Base-by-base conservation (phyloP, 2,888 invertebrate genomes). In the Listrodromus nycthemerus region DNA sequence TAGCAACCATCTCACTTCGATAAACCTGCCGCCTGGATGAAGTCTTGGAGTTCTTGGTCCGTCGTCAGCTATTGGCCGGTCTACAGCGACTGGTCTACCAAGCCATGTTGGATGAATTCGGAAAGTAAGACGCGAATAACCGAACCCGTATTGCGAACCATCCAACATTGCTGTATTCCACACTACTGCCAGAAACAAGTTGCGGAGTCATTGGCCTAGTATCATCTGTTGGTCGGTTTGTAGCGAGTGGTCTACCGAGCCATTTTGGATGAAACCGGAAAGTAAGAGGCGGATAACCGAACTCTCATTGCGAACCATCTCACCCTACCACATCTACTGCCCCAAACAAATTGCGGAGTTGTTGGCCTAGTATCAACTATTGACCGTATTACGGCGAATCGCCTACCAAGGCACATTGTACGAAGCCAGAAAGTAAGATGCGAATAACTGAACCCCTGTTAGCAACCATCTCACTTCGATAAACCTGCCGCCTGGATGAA, bases 271-370 rank as follows among this genome's bases (percentile, higher is more conserved):
- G 8, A 55, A 55, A 13, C 21, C 21, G 13, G 55, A 55, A 8
- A 55, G 24, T 21, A 55, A 24, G 10, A 55, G 24, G 55, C 55
- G 24, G 24, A 55, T 24, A 24, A 55, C 55, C 24, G 24, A 24
- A 55, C 8, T 3, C 24, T 13, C 27, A 8, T 13, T 21, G 0
- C 21, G 3, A 2, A 3, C 16, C 21, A 30, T 71, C 13, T 58
- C 27, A 24, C 37, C 50, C 61, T 52, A 67, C 52, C 58, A 67
- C 55, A 80, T 55, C 69, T 27, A 16, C 21, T 41, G 13, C 0
- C 41, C 55, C 50, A 7, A 6, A 16, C 27, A 21, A 16, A 24
- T 2, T 19, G 10, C 37, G 24, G 37, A 70, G 37, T 21, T 2
- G 3, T 55, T 69, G 69, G 33, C 69, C 50, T 27, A 10, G 3